Conservation (phyloP, 2,113 vertebrate species). For the Tringa solitaria region DNA sequence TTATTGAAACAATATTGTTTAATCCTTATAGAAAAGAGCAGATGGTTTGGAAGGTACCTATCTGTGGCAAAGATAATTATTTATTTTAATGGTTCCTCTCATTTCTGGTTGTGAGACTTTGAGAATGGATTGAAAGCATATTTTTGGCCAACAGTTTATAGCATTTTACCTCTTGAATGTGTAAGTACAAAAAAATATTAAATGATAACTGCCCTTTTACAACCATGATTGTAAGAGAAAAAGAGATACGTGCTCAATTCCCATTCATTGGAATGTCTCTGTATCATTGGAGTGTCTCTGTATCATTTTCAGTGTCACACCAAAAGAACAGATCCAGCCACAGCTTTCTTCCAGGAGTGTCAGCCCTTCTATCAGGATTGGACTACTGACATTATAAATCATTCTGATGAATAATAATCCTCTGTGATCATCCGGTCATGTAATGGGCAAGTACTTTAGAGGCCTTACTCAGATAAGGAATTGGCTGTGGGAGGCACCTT, state of each 20-base stretch:
- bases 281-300: neutral
- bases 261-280: neutral
- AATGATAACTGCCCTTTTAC: neutral
- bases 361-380: neutral
- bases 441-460: neutral
- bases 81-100: neutral
- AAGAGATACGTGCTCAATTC: neutral
- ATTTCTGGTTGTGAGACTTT: neutral
- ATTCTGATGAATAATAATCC: neutral
- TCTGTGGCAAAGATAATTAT: neutral
- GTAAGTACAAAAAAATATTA: neutral
- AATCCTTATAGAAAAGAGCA: neutral
- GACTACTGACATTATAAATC: neutral
- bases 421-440: neutral
- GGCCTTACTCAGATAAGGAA: neutral
- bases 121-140: neutral
- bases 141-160: neutral
- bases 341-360: neutral
- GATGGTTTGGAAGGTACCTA: neutral
- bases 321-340: neutral
- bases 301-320: neutral
- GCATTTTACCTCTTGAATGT: neutral
- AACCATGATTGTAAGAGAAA: neutral
- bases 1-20: neutral
- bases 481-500: neutral